phyloP scores from a whole-genome alignment of 1,140 invertebrate species.

The Drosophila parabipectinata region DNA sequence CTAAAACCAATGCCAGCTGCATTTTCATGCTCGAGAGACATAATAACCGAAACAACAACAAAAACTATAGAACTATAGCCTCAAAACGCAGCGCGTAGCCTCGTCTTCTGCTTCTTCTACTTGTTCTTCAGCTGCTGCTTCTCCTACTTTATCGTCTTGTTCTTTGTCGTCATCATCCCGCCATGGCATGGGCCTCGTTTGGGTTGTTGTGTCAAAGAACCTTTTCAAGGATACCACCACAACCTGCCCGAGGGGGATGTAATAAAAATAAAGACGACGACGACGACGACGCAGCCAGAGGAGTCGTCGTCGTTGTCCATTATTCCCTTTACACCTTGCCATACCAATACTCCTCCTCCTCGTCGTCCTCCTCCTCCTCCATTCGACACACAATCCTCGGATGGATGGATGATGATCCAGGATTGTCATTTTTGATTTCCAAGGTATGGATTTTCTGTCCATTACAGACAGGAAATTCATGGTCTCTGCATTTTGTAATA shows the following conservation, averaged over 20 bases:
- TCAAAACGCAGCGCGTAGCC: slow-evolving; percentile 17
- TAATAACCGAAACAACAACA: slow-evolving; percentile 43
- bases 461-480: slow-evolving; percentile 1
- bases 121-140: not conserved
- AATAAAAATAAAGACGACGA: slow-evolving; percentile 33
- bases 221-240: slow-evolving; percentile 73
- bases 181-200: slow-evolving; percentile 31
- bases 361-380: not conserved
- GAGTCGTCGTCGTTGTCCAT: not conserved
- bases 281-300: not conserved
- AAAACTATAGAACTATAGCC: slow-evolving; percentile 25
- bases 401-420: slow-evolving; percentile 1
- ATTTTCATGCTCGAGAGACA: slow-evolving; percentile 63
- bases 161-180: slow-evolving; percentile 20
- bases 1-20: slow-evolving; percentile 61
- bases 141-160: slow-evolving; percentile 8
- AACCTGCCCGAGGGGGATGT: slow-evolving; percentile 47
- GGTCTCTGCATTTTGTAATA: not conserved
- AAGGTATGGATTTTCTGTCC: slow-evolving; percentile 1
- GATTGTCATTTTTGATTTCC: slow-evolving; percentile 4
- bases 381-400: not conserved
- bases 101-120: not conserved
- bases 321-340: slow-evolving; percentile 29
- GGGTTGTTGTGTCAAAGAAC: slow-evolving; percentile 68
- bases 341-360: not conserved